phyloP scores from a whole-genome alignment of 2,888 invertebrate genomes.

The Crioceris asparagi region DNA sequence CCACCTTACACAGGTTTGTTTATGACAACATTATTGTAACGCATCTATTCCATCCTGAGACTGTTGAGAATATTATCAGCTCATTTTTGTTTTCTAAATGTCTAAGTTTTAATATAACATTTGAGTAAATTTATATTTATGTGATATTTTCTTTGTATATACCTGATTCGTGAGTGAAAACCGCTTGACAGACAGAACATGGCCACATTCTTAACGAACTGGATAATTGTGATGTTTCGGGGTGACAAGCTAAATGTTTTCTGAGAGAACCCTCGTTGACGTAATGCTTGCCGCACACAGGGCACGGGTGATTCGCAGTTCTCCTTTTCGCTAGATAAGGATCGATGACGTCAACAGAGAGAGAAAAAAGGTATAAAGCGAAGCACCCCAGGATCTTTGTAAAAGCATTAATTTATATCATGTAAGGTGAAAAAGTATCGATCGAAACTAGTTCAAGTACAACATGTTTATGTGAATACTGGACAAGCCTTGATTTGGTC shows the following conservation, averaged over 20 bases:
- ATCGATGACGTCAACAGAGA: constrained; percentile 57
- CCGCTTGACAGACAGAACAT: constrained; percentile 89
- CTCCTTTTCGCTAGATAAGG: constrained; percentile 87
- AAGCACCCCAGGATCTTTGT: constrained; percentile 37
- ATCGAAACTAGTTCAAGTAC: too few relatives aligned
- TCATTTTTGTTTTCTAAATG: background rate
- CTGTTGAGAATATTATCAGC: constrained; percentile 20
- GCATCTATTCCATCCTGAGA: too few relatives aligned
- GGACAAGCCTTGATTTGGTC: too few relatives aligned
- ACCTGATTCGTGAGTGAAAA: constrained; percentile 93
- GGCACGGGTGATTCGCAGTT: constrained; percentile 90
- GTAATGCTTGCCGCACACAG: constrained; percentile 91
- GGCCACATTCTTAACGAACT: constrained; percentile 91
- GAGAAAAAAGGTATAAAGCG: constrained; percentile 44
- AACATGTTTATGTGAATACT: too few relatives aligned
- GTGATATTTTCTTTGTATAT: constrained; percentile 19
- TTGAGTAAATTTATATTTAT: too few relatives aligned
- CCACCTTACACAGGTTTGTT: too few relatives aligned
- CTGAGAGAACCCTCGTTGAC: constrained; percentile 88
- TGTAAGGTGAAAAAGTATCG: too few relatives aligned
- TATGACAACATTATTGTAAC: too few relatives aligned
- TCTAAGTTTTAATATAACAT: background rate
- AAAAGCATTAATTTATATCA: constrained; percentile 18
- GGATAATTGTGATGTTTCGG: constrained; percentile 78
- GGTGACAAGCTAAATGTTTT: constrained; percentile 89